These are phyloP conservation scores for Diadophis punctatus DNA, from an alignment of 2,113 vertebrate genomes.

Conservation along the genomic window DNA sequence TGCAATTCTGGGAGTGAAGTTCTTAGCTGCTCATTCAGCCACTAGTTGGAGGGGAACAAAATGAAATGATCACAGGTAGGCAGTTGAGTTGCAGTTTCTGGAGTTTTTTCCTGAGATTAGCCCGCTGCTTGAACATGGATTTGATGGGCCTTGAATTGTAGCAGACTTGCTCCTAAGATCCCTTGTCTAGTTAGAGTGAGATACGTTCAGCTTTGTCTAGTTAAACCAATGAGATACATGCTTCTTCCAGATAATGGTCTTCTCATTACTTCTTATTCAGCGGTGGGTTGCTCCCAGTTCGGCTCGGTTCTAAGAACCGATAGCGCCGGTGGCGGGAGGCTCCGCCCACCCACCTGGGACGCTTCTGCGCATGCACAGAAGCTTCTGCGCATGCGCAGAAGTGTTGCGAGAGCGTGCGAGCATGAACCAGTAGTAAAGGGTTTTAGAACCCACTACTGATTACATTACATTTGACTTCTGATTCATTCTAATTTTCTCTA, in stretches of 20 bases:
- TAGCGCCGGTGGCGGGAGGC: no score
- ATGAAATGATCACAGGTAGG: neutral
- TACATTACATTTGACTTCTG: neutral
- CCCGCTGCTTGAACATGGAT: neutral
- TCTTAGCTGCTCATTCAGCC: neutral
- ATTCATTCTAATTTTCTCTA: neutral
- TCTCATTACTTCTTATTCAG: no score
- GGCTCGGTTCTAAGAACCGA: no score
- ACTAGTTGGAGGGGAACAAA: no score
- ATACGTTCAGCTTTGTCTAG: neutral
- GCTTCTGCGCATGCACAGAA: no score
- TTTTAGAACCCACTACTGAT: no score
- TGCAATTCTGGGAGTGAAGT: neutral
- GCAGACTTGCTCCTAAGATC: neutral
- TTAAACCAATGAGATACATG: neutral
- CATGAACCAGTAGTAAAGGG: no score
- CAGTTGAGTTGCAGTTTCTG: neutral
- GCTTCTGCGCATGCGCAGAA: no score
- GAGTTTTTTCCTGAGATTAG: neutral
- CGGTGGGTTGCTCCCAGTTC: no score
- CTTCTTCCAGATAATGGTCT: neutral
- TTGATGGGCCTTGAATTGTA: neutral
- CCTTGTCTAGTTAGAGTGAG: neutral
- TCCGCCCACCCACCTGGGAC: no score
- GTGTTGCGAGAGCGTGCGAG: no score